A percentile compares a stretch with the other conserved stretches of the same genome.
Conservation (phyloP, 2,113 vertebrate species). For the Nycticryphes semicollaris region DNA sequence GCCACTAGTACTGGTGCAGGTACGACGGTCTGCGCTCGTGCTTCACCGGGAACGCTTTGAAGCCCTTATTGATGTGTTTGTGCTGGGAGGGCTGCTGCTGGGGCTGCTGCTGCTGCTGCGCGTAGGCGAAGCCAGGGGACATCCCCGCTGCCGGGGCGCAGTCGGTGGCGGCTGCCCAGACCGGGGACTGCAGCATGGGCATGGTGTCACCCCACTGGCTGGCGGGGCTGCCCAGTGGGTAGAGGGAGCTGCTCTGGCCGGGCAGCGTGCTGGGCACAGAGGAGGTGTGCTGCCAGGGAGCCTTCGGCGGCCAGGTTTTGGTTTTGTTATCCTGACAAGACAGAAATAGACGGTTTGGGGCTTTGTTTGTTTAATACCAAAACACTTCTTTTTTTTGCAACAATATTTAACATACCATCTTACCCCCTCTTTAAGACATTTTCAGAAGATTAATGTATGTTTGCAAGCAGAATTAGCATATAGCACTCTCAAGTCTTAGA, state of each 20-base stretch:
- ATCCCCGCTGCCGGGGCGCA: conserved; percentile 80
- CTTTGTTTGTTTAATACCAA: not conserved
- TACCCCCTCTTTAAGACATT: not conserved
- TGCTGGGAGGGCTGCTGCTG: conserved; percentile 79
- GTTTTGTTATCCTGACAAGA: conserved; percentile 92
- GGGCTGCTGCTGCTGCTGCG: conserved; percentile 82
- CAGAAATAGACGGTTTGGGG: not conserved
- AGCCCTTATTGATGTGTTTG: conserved; percentile 94
- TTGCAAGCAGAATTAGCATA: not conserved
- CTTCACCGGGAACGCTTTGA: conserved; percentile 94
- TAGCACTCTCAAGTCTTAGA: not conserved
- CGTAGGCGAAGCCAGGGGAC: conserved; percentile 84
- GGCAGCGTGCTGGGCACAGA: conserved; percentile 84
- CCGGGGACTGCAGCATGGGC: conserved; percentile 92
- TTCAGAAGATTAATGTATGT: not conserved
- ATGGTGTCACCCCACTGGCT: conserved; percentile 94
- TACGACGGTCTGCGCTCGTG: conserved; percentile 94
- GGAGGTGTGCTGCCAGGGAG: conserved; percentile 92
- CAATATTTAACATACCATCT: no score
- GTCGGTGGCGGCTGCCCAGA: conserved; percentile 90
- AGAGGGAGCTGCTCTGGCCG: conserved; percentile 86
- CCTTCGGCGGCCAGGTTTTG: conserved; percentile 99
- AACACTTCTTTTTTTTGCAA: no score
- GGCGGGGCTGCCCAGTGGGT: conserved; percentile 86
- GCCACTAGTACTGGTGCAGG: conserved; percentile 91